Base-by-base conservation (phyloP, 1,140 invertebrate genomes). In the Nymphalis io region DNA sequence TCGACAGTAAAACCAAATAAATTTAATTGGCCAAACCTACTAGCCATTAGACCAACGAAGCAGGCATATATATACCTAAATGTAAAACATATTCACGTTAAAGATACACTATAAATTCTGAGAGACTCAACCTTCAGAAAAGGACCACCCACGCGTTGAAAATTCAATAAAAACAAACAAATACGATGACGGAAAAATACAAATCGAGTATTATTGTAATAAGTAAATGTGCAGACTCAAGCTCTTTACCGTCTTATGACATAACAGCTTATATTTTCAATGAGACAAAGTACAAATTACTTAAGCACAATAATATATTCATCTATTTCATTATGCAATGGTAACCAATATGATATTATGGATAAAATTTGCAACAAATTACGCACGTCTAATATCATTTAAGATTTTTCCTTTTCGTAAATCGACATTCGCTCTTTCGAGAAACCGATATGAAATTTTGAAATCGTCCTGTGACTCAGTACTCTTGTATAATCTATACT, bases 111-210 rank as follows among this genome's bases (percentile, higher is more conserved):
- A 33, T 8, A 33, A 5, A 33, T 33, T 33, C 3, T 38, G 44
- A 53, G n/a, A 63, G 46, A 11, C 48, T 11, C 40, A 68, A 68
- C 67, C 67, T 68, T 68, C 67, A 18, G 23, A 39, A 46, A 62
- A 68, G 39, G 44, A 68, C 67, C 73, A 63, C 73, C 73, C 73
- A 71, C 73, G 58, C 61, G 39, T 60, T 68, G 38, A 68, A 68
- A 68, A 61, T 68, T 61, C 58, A 74, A 74, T 74, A 68, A 71
- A 71, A 74, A 71, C 69, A 70, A 67, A 71, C 65, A 71, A 57
- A 70, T 60, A 44, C 58, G 60, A 64, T 65, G 60, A 73, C 70
- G 73, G 73, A 74, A 74, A 74, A 74, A 62, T 70, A 71, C 65
- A 60, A 53, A 67, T 58, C 55, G 13, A 68, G 60, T 68, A 57